Evolutionary conservation across 2,797 vertebrate species (phyloP), one percentile per base, ranked within the genome.

Genomic region (Spondyliosoma cantharus): DNA sequence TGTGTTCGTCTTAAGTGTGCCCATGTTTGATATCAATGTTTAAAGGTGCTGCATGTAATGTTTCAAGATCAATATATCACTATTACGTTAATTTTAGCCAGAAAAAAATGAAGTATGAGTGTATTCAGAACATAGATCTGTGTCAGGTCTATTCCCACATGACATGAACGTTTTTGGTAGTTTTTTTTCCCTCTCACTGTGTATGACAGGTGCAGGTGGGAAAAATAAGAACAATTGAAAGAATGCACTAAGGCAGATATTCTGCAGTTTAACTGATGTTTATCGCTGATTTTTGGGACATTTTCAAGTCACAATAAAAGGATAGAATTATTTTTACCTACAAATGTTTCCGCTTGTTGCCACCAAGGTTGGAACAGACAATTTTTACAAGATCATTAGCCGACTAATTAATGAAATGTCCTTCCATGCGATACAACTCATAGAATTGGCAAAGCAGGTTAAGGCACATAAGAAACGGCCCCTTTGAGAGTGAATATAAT

Each of bases 41-140:
- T 82, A 74, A 86, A 76, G 27, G 77, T 77, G 63, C 68, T 71
- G 63, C 74, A 43, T 59, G 64, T 79, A 27, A 29, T 0, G 2
- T 78, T 90, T 77, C 68, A 70, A 84, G 83, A 87, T 85, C 69
- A 58, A 59, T 82, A 50, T 25, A 64, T 80, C 67, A 56, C 49
- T 14, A 15, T 29, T 61, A 12, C 43, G 43, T 54, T 61, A 5
- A 59, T 66, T 70, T 48, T 0, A 75, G 24, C 22, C 37, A 37
- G 37, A 37, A 37, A 37, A 37, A 42, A 59, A 70, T 64, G 48
- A 75, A 53, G 56, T 45, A 11, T 46, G 14, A 60, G 69, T 37
- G 5, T 3, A 65, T 70, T 50, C 0, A 45, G 58, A 66, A 74
- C 76, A 68, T 67, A 69, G 65, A 70, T 74, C 69, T 77, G 50